Conservation (phyloP, 2,888 invertebrate species). For the Drosophila demipolita region DNA sequence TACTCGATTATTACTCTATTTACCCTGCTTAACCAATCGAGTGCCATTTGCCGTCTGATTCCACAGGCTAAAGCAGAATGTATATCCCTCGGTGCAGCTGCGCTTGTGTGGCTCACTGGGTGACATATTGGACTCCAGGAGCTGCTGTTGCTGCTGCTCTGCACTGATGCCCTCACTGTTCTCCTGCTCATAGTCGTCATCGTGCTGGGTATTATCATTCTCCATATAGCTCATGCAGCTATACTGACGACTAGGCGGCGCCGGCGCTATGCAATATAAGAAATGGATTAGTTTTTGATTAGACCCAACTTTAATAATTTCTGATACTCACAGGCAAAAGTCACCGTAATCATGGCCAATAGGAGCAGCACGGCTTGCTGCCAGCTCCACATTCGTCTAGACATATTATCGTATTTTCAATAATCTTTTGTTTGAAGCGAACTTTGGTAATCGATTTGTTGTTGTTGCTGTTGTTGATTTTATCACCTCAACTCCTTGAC, state of each 20-base stretch:
- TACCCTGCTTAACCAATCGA: slow-evolving; percentile 79
- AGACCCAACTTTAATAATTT: too few species aligned
- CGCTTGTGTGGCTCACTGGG: slow-evolving; percentile 56
- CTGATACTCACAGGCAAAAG: slow-evolving; percentile 52
- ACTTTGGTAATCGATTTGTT: background rate
- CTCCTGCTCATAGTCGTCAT: slow-evolving; percentile 77
- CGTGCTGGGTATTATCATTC: slow-evolving; percentile 76
- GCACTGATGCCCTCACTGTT: slow-evolving; percentile 48
- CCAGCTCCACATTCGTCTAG: slow-evolving; percentile 30
- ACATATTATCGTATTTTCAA: slow-evolving; percentile 48
- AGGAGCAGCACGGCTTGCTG: slow-evolving; percentile 32
- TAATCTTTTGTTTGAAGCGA: slow-evolving; percentile 16
- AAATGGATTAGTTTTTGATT: slow-evolving; percentile 5
- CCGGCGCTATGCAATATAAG: slow-evolving; percentile 58
- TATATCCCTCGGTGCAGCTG: slow-evolving; percentile 75
- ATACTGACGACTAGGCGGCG: slow-evolving; percentile 64
- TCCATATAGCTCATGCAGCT: slow-evolving; percentile 81
- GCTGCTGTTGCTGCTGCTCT: slow-evolving; percentile 51
- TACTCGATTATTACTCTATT: slow-evolving; percentile 2
- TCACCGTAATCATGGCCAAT: slow-evolving; percentile 40
- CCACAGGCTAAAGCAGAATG: slow-evolving; percentile 81
- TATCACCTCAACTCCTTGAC: slow-evolving; percentile 35
- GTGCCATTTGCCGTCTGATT: slow-evolving; percentile 75
- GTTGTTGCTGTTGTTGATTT: slow-evolving; percentile 13
- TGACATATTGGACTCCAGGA: slow-evolving; percentile 35